Percentiles rank a stretch among this genome's conserved stretches.
phyloP scores from a whole-genome alignment of 2,113 vertebrate species.

The Myocastor coypus region DNA sequence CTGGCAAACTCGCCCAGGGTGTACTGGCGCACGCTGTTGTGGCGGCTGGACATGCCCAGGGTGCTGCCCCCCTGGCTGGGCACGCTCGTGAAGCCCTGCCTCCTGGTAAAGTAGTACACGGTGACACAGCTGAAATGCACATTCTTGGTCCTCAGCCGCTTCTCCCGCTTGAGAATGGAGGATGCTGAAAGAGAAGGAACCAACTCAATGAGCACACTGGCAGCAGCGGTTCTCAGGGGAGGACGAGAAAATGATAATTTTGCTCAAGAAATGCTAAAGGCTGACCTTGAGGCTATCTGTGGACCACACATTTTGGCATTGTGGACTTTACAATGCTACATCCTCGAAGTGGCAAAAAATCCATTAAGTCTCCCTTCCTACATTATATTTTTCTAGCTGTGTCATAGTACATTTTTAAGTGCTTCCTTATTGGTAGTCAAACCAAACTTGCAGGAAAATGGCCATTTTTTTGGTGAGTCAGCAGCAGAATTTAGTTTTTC shows the following conservation, averaged over 20 bases:
- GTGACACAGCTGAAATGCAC: conserved; percentile 99
- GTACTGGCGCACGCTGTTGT: conserved; percentile 96
- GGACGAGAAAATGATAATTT: not conserved
- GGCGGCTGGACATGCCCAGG: conserved; percentile 97
- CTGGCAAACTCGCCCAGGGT: conserved; percentile 96
- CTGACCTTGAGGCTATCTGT: too few species aligned
- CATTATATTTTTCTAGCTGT: not conserved
- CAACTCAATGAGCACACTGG: not conserved
- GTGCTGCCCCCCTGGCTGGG: conserved; percentile 99
- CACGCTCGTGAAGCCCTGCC: conserved; percentile 99
- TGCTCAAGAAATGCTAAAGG: not conserved
- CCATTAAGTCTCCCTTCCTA: not conserved
- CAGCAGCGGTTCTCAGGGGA: not conserved
- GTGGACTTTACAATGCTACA: not conserved
- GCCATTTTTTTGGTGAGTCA: not conserved
- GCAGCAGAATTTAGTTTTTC: not conserved
- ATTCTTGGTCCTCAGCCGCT: conserved; percentile 94
- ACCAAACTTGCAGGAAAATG: conserved; percentile 54
- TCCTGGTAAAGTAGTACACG: conserved; percentile 97
- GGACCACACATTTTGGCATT: not conserved
- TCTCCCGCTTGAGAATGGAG: conserved; percentile 97
- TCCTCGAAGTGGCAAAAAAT: not conserved
- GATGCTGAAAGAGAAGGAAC: conserved; percentile 88
- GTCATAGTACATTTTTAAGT: not conserved
- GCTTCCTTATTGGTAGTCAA: not conserved